These are phyloP conservation scores for Porites divaricata DNA, from an alignment of 92 coral and sea anemone genomes.

Conservation along the genomic window DNA sequence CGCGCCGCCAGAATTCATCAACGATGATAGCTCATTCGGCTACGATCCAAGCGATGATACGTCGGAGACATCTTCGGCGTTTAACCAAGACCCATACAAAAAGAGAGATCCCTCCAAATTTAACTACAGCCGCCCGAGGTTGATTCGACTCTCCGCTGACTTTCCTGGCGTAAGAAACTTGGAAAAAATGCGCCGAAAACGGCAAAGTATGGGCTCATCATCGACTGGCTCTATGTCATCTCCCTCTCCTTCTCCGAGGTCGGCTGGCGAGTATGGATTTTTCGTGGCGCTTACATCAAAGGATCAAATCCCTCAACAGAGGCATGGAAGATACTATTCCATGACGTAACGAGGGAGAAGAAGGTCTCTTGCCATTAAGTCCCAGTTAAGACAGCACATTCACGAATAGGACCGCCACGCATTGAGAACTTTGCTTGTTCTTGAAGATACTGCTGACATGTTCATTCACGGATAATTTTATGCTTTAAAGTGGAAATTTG, in stretches of 20 bases:
- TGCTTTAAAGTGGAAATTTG: not conserved
- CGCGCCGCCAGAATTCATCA: conserved; percentile 49
- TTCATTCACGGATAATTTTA: not conserved
- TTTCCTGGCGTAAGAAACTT: conserved; percentile 86
- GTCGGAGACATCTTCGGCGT: conserved; percentile 85
- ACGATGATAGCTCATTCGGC: conserved; percentile 85
- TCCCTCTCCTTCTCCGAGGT: conserved; percentile 56
- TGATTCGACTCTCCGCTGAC: conserved; percentile 78
- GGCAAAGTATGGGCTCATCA: conserved; percentile 88
- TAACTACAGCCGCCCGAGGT: conserved; percentile 75
- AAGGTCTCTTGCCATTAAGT: not conserved
- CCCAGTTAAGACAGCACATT: not conserved
- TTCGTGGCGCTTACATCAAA: conserved; percentile 82
- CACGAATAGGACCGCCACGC: not conserved
- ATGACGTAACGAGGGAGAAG: conserved; percentile 9
- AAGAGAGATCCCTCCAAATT: conserved; percentile 55
- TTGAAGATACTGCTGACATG: not conserved
- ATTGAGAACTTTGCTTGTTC: not conserved
- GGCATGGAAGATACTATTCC: conserved; percentile 26
- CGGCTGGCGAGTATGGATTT: conserved; percentile 76
- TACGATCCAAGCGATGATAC: conserved; percentile 92
- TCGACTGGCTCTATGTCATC: conserved; percentile 68
- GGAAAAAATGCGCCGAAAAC: conserved; percentile 82
- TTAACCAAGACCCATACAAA: conserved; percentile 34
- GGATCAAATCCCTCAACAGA: conserved; percentile 14